Base-by-base conservation (phyloP, 1,140 invertebrate species). In the Drosophila pseudoananassae region DNA sequence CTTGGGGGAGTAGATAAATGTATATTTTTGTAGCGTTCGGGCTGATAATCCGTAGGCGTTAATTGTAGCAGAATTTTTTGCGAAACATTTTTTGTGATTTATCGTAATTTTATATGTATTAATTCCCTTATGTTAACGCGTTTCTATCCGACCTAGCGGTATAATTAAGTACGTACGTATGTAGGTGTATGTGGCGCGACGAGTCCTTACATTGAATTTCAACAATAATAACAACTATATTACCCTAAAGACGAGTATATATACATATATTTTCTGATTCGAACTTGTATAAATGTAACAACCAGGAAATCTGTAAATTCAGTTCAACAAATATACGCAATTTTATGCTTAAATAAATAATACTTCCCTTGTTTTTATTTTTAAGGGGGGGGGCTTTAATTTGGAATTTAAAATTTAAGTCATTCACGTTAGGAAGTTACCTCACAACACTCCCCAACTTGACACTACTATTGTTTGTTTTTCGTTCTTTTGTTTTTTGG, bases 81-180 rank as follows among this genome's bases (percentile, higher is more conserved):
- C 78, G 76, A 77, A 85, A 82, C 60, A 70, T 69, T 82, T 80
- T 88, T 85, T 85, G 82, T 85, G 82, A 85, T 85, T 87, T 85
- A 85, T 88, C 68, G 70, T 82, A 82, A 78, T 85, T 82, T 78
- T 59, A 55, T 71, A 71, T 75, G 82, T 65, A 80, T 76, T 66
- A 60, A 66, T 60, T 66, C 61, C 47, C 65, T 45, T 83, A 79
- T 83, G 76, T 84, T 84, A 64, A 69, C 58, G 46, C 47, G 45
- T 66, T 79, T 79, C 38, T 68, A 73, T 84, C 69, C 73, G 68
- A 68, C 27, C 52, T 77, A 77, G 68, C 78, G 68, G 38, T 47
- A 55, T 66, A 55, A 36, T 33, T 70, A 70, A 54, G 45, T 49
- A 46, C 15, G 50, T 69, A 46, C 9, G 43, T 45, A 45, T 8